phyloP scores from a whole-genome alignment of 2,113 vertebrate species.

The Taxidea taxus region DNA sequence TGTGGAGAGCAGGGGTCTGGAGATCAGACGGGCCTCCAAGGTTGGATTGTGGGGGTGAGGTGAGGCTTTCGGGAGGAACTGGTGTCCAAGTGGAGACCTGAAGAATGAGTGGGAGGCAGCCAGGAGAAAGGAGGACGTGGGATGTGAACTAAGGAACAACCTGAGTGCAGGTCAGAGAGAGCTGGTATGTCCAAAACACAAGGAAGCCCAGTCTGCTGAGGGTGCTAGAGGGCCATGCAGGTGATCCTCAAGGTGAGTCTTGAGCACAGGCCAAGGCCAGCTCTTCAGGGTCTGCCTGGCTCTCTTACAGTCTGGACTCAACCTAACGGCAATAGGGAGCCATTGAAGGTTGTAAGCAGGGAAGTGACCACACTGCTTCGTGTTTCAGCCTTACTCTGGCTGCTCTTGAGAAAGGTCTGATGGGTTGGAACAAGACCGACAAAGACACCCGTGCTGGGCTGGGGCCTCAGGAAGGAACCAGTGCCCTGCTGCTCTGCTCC shows the following conservation, averaged over 20 bases:
- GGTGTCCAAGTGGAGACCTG: not conserved
- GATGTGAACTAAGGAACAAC: not conserved
- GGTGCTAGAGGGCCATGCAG: not conserved
- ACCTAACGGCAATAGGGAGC: not conserved
- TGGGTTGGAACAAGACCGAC: not conserved
- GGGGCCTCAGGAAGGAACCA: not conserved
- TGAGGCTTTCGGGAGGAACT: not conserved
- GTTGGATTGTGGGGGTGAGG: not conserved
- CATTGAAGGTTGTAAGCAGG: not conserved
- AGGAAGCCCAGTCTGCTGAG: not conserved
- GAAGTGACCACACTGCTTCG: not conserved
- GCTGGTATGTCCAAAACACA: not conserved
- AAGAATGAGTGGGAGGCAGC: not conserved
- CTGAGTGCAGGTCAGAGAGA: not conserved
- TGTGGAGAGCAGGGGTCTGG: not conserved
- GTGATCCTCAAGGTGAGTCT: not conserved
- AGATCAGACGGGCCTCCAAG: not conserved
- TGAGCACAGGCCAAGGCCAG: not conserved
- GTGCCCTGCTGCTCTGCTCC: not conserved
- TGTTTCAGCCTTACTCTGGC: not conserved
- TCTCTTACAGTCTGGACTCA: not conserved
- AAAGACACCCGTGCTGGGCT: not conserved
- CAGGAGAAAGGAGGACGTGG: not conserved
- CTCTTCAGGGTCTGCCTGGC: not conserved
- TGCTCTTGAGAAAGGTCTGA: not conserved